Base-by-base conservation (phyloP, 2,888 invertebrate species). In the Pristionchus fissidentatus region DNA sequence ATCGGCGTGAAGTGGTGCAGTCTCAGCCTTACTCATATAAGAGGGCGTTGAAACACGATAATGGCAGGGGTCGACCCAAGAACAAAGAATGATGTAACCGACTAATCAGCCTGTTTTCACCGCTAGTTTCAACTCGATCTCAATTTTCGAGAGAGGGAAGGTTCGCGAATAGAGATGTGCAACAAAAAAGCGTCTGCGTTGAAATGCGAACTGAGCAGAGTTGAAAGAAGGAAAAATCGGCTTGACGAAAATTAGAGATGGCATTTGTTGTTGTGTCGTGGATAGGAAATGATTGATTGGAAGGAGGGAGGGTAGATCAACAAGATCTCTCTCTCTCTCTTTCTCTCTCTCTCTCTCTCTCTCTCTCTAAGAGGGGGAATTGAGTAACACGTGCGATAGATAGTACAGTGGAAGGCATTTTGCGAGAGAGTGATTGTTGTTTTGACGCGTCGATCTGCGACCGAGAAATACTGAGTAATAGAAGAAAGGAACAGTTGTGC, bases 21-120 rank as follows among this genome's bases (percentile, higher is more conserved):
- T n/a, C 70, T 38, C 35, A n/a, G n/a, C 70, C 8, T n/a, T 70
- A n/a, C 41, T n/a, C 32, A 60, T 32, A n/a, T n/a, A n/a, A n/a
- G n/a, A n/a, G n/a, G n/a, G n/a, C n/a, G n/a, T n/a, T n/a, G n/a
- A 60, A 60, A 60, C 32, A 60, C 60, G 29, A 32, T 29, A 60
- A 32, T n/a, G 29, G 57, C 8, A 26, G 26, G 57, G 29, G 29
- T n/a, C n/a, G n/a, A n/a, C n/a, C n/a, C n/a, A 26, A 60, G 60
- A 60, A 60, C 60, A 60, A 60, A 60, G 60, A 60, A 7, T 60
- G 60, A 60, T 60, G 60, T 60, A 60, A 60, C 32, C 60, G 32
- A 29, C 29, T 32, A 60, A 60, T 60, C 60, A 60, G 60, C 60
- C 32, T 60, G 29, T 32, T n/a, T n/a, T n/a, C n/a, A n/a, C n/a